phyloP scores from a whole-genome alignment of 2,888 invertebrate genomes.

The Isoperla grammatica region DNA sequence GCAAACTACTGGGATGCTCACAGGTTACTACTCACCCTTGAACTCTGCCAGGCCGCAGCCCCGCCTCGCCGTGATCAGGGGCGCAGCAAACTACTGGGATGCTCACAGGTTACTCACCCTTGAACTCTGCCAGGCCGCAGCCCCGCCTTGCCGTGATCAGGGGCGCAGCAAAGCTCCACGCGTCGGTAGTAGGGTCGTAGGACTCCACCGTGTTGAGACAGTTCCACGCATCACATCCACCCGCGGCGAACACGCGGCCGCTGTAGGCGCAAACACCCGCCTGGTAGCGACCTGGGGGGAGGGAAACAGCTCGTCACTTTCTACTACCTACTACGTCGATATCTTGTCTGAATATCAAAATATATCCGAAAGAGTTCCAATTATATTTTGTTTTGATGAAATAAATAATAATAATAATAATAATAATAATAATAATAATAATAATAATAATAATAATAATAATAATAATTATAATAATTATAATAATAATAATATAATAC shows the following conservation, averaged over 20 bases:
- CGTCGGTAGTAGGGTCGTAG: conserved; percentile 56
- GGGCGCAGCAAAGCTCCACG: conserved; percentile 54
- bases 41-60: conserved; percentile 68
- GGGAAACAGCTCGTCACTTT: not conserved
- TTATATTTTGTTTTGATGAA: no score
- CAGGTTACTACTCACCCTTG: conserved; percentile 55
- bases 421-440: no score
- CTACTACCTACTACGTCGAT: no score
- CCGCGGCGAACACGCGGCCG: conserved; percentile 69
- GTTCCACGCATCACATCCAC: conserved; percentile 87
- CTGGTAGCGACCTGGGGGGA: conserved; percentile 63
- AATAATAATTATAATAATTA: no score
- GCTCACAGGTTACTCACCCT: conserved; percentile 43
- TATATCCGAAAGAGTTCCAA: no score
- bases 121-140: conserved; percentile 65
- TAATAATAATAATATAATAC: no score
- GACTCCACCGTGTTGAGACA: conserved; percentile 65
- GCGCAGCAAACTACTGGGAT: conserved; percentile 46
- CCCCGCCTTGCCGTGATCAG: conserved; percentile 69
- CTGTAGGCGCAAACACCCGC: conserved; percentile 65
- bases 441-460: no score
- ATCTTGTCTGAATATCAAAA: no score
- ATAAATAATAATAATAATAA: no score
- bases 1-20: no score
- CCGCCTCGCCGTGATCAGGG: conserved; percentile 65